Base-by-base conservation (phyloP, 2,113 vertebrate genomes). In the Gobius niger region DNA sequence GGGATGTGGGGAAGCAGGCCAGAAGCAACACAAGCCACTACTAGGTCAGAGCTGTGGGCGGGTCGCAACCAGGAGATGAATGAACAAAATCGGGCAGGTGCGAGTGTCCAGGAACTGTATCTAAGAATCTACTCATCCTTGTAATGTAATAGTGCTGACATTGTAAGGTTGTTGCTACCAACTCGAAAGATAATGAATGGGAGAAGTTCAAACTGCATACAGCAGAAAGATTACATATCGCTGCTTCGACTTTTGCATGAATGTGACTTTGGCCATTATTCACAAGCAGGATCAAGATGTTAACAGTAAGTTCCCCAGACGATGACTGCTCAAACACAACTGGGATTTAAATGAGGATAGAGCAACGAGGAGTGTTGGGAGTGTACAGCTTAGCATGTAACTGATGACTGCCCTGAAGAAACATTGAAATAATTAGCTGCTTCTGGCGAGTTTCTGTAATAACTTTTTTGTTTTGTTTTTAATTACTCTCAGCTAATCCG, bases 1-100 rank as follows among this genome's bases (percentile, higher is more conserved):
- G 83, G 78, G 75, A 83, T 68, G 13, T 47, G 14, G 73, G 72
- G 82, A 86, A 81, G 42, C 78, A 70, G 84, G 81, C 81, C 82
- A 82, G 60, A 9, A 65, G 70, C 73, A 49, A 24, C 18, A 54
- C 15, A 42, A 68, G 73, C 78, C 47, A 70, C 72, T 52, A 46
- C 69, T 69, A 75, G 63, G 75, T 73, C 65, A 13, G 71, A 77
- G 80, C 59, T 73, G 51, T 62, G 75, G 68, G 61, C 50, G 46
- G 70, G 78, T 67, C 75, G 64, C 67, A 40, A 24, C 7, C 47
- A 62, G 51, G 53, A 59, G 64, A 72, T 47, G 70, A 69, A 77
- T 77, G 72, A 75, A 68, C 54, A 70, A 76, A 34, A 67, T 57
- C 68, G 66, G 65, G 62, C 74, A 83, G 82, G 78, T 85, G 82